Percentiles rank a stretch among this genome's conserved stretches.
These are phyloP conservation scores for Campylomormyrus tamandua DNA, from an alignment of 2,113 vertebrate genomes.

Conservation along the genomic window DNA sequence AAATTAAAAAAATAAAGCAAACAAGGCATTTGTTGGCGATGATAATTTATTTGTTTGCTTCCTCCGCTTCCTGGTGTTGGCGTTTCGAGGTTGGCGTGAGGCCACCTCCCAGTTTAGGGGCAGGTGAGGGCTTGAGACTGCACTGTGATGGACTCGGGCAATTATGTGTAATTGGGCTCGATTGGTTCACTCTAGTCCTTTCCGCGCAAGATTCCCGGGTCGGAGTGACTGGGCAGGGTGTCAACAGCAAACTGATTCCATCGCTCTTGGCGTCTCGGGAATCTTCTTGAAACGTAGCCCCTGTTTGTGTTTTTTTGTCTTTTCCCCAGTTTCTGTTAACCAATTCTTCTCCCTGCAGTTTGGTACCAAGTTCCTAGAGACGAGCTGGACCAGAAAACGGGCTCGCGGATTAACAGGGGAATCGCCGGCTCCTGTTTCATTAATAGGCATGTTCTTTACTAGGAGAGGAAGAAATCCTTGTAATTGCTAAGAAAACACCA, in stretches of 20 bases:
- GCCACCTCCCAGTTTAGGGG: slow-evolving; percentile 13
- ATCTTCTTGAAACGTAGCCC: slow-evolving; percentile 42
- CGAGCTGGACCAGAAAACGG: background rate
- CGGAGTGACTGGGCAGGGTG: slow-evolving; percentile 48
- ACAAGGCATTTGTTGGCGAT: background rate
- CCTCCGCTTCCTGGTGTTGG: background rate
- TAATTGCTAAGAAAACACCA: background rate
- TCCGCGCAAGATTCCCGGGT: slow-evolving; percentile 41
- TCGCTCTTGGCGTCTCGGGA: slow-evolving; percentile 51
- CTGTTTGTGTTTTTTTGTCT: background rate
- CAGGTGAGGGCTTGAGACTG: slow-evolving; percentile 35
- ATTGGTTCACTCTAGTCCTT: slow-evolving; percentile 48
- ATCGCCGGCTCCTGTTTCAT: background rate
- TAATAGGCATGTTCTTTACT: background rate
- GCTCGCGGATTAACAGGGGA: background rate
- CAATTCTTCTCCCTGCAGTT: background rate
- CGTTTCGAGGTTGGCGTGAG: background rate
- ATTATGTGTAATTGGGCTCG: slow-evolving; percentile 52
- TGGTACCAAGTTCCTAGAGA: background rate
- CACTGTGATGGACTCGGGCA: slow-evolving; percentile 51
- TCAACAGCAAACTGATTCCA: slow-evolving; percentile 53
- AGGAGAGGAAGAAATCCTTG: background rate
- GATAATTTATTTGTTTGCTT: background rate
- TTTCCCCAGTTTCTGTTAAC: slow-evolving; percentile 31
- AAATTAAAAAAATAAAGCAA: background rate